Evolutionary conservation across 1,140 invertebrate genomes (phyloP), one percentile per base, ranked within the genome.

Genomic region (Zaprionus vittiger): DNA sequence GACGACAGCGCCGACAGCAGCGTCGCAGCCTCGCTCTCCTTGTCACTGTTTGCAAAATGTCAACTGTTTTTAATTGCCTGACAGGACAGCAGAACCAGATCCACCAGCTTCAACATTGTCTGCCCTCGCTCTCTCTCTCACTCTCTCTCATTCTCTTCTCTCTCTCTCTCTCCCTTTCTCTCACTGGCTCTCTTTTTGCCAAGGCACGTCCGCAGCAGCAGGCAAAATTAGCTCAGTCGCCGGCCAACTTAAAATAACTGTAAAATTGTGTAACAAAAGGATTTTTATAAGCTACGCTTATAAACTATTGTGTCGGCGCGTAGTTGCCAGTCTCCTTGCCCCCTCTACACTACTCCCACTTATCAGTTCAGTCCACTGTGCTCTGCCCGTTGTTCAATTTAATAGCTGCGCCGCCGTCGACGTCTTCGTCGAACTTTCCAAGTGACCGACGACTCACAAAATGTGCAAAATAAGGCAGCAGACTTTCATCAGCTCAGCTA

Each of bases 191-290:
- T 56, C 62, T 15, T 67, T 47, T 67, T 80, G 81, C 73, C 69
- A 57, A 67, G 78, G 74, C 84, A 89, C 84, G 84, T 89, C 85
- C 85, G n/a, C 69, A 74, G 76, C 74, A 73, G 56, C 57, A n/a
- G 55, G 75, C 82, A 57, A 89, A 90, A 89, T 89, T 89, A 89
- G 85, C 85, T 69, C 55, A 38, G 63, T 37, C 62, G 52, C 52
- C 65, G 11, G 7, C 22, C 71, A 73, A 59, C 85, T 83, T 80
- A 89, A 81, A 87, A 81, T 90, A 87, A 83, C 85, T 83, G 85
- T 81, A 82, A 81, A 84, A 90, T 75, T 89, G 85, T 90, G 85
- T 90, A 89, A 89, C 85, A 84, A 89, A 87, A 87, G 83, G 83
- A 87, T 87, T 87, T 87, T 87, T 81, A 89, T 89, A 84, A 89